phyloP scores from a whole-genome alignment of 2,888 invertebrate species.

The Trissolcus japonicus region DNA sequence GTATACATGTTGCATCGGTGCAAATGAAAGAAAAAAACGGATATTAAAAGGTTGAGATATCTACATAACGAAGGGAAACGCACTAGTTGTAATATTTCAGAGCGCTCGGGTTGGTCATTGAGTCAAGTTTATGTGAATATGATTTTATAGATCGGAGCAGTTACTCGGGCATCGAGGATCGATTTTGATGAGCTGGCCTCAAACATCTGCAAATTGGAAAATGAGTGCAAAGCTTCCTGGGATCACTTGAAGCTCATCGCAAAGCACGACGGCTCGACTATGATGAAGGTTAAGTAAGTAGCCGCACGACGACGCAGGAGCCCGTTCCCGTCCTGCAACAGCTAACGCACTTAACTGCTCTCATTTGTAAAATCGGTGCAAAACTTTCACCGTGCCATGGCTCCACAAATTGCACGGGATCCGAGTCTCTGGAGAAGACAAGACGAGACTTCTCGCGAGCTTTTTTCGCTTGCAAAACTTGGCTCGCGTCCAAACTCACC shows the following conservation, averaged over 20 bases:
- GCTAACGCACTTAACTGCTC: constrained; percentile 24
- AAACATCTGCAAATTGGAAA: constrained; percentile 92
- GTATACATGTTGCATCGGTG: not conserved
- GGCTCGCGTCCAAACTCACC: constrained; percentile 67
- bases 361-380: constrained; percentile 40
- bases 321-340: not conserved
- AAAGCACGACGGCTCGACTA: constrained; percentile 93
- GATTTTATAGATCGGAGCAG: constrained; percentile 86
- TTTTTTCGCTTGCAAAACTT: constrained; percentile 60
- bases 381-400: constrained; percentile 36
- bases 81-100: constrained; percentile 20
- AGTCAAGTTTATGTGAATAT: constrained; percentile 42
- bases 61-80: constrained; percentile 32
- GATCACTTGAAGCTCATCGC: constrained; percentile 96
- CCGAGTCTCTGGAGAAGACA: constrained; percentile 40
- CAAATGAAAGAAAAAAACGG: constrained; percentile 4
- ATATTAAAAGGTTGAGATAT: constrained; percentile 19
- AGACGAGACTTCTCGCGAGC: constrained; percentile 40
- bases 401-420: constrained; percentile 61
- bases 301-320: constrained; percentile 14
- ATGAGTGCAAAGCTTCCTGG: constrained; percentile 98
- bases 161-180: constrained; percentile 93
- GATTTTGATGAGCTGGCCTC: constrained; percentile 94
- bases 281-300: constrained; percentile 89
- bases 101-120: constrained; percentile 17